Conservation (phyloP, 2,797 vertebrate species). For the Myotis daubentonii region DNA sequence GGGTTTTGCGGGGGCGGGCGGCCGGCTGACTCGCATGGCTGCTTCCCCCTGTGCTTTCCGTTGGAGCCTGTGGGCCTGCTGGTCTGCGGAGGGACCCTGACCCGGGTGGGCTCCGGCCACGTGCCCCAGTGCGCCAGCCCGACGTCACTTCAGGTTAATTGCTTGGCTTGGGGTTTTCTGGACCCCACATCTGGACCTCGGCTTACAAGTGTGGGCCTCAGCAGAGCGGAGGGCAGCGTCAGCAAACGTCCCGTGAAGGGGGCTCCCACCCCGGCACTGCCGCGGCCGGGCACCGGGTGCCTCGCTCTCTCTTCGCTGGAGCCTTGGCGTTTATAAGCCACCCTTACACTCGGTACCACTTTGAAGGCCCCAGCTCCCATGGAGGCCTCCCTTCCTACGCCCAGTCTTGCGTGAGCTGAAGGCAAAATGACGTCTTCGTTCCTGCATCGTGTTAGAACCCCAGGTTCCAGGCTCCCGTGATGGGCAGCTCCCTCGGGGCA, state of each 20-base stretch:
- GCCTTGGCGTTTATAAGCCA: neutral
- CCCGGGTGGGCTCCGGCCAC: fast-evolving
- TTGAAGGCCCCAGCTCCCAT: neutral
- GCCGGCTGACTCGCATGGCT: neutral
- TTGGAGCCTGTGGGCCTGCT: neutral
- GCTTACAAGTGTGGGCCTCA: neutral
- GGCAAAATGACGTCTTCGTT: neutral
- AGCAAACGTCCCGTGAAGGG: neutral
- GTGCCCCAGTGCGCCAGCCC: neutral
- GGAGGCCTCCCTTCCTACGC: neutral
- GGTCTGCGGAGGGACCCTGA: neutral
- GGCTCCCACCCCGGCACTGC: neutral
- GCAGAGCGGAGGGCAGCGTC: neutral
- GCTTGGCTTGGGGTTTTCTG: neutral
- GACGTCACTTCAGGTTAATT: neutral
- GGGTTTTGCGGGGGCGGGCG: fast-evolving
- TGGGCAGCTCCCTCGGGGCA: fast-evolving
- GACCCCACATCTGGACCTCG: neutral
- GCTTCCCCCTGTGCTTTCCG: neutral
- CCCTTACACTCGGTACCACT: neutral
- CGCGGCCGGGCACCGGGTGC: neutral
- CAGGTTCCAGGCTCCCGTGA: neutral
- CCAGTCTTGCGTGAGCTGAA: neutral
- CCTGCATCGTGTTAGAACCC: neutral
- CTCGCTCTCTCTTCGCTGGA: neutral